phyloP scores from a whole-genome alignment of 2,113 vertebrate genomes.

The Oncorhynchus mykiss region DNA sequence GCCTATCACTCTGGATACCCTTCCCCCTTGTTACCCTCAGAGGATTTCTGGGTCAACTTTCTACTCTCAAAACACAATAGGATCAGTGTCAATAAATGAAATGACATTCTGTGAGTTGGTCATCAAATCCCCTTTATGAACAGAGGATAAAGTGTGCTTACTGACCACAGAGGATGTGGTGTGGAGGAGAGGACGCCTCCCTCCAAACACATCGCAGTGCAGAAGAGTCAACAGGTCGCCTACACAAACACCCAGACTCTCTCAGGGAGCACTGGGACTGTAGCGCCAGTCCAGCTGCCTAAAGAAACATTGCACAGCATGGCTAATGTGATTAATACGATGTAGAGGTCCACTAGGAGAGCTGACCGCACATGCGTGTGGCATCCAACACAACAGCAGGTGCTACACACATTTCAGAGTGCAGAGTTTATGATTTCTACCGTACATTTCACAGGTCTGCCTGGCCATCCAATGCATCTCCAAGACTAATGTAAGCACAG shows the following conservation, averaged over 20 bases:
- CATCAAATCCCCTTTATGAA: background rate
- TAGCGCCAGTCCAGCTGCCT: constrained; percentile 29
- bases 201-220: background rate
- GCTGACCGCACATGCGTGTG: constrained; percentile 21
- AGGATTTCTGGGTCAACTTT: background rate
- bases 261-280: background rate
- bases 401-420: constrained; percentile 27
- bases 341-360: constrained; percentile 16
- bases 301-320: constrained; percentile 23
- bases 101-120: background rate
- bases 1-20: background rate
- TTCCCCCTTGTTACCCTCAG: background rate
- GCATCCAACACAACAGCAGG: constrained; percentile 43
- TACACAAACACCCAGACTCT: constrained; percentile 14
- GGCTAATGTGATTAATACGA: constrained; percentile 36
- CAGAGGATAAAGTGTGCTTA: background rate
- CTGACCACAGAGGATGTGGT: background rate
- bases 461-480: constrained; percentile 36
- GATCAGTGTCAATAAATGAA: background rate
- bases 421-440: constrained; percentile 24
- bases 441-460: constrained; percentile 26
- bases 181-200: background rate
- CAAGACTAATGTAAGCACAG: constrained; percentile 32
- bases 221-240: background rate
- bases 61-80: background rate